A percentile compares a stretch with the other conserved stretches of the same genome.
These are phyloP conservation scores for Cricetomys ansorgei DNA, from an alignment of 2,113 vertebrate genomes.

Conservation along the genomic window DNA sequence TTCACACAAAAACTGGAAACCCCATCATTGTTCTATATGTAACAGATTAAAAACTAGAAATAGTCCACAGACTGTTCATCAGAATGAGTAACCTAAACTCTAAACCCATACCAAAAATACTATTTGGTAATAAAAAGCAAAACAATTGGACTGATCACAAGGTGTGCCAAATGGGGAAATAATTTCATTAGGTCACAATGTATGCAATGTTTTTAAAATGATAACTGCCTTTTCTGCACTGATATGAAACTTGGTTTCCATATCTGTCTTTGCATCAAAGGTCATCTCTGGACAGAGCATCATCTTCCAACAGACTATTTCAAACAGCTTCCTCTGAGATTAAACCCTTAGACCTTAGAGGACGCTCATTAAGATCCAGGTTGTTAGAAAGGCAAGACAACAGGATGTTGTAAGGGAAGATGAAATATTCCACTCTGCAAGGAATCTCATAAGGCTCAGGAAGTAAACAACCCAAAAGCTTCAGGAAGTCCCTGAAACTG, in stretches of 20 bases:
- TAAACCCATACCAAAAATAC: background rate
- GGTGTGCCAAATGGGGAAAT: rapidly evolving
- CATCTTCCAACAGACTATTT: background rate
- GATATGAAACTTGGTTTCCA: background rate
- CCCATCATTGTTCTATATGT: background rate
- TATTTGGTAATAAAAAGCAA: background rate
- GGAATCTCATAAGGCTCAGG: background rate
- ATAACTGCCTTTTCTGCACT: background rate
- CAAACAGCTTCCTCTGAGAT: background rate
- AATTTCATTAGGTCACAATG: background rate
- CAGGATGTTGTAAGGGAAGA: too few relatives aligned
- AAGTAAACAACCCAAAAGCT: background rate
- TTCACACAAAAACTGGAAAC: background rate
- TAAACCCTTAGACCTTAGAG: background rate
- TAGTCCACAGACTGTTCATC: background rate
- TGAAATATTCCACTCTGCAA: background rate
- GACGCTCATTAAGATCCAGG: background rate
- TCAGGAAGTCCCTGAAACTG: background rate
- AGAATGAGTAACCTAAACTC: background rate
- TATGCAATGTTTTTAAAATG: background rate
- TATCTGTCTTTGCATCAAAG: background rate
- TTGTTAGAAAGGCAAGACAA: too few relatives aligned
- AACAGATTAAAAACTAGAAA: background rate
- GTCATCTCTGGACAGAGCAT: background rate
- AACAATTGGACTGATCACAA: background rate